Evolutionary conservation across 1,140 invertebrate genomes (phyloP), one percentile per base, ranked within the genome.

Genomic region (Mactra quadrangularis): DNA sequence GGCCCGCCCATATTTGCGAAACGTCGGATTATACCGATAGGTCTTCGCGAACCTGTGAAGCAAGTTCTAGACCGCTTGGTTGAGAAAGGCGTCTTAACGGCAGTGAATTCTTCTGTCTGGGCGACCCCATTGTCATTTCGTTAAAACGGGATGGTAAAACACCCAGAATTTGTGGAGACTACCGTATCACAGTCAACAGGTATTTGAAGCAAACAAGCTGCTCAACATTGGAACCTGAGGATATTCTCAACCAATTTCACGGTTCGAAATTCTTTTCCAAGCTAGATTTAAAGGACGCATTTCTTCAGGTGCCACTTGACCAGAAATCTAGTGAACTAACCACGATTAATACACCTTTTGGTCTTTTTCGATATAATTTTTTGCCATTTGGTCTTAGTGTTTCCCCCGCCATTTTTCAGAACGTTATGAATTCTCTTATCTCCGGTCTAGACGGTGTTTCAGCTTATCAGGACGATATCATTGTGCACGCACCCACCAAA

Each of bases 381-480:
- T 79, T 95, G 27, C n/a, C 68, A 6, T 95, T 94, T 90, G 94
- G 93, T 13, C 90, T 95, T 7, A 91, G 92, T 76, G 91, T 90
- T 19, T 93, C 94, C 0, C 93, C 94, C 25, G 87, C 89, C n/a
- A 91, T 94, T 76, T 95, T 95, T 82, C 93, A 95, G 85, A 38
- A 90, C 76, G 88, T 92, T 22, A 94, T 95, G 52, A 75, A 85
- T 25, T 45, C 76, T 45, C 27, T 83, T 17, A 35, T 72, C 17
- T 41, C 38, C 11, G 76, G 74, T 41, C 29, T 85, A 15, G 27
- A 53, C 27, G 13, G 47, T 31, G 81, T 82, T 7, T 53, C 70
- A 15, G 55, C 38, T 25, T 29, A 29, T 9, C 60, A 74, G n/a
- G 84, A 86, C 45, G 79, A 87, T 55, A 84, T 86, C 3, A 17